Percentiles rank a stretch among this genome's conserved stretches.
phyloP scores from a whole-genome alignment of 2,888 invertebrate species.

The Leucoma salicis region DNA sequence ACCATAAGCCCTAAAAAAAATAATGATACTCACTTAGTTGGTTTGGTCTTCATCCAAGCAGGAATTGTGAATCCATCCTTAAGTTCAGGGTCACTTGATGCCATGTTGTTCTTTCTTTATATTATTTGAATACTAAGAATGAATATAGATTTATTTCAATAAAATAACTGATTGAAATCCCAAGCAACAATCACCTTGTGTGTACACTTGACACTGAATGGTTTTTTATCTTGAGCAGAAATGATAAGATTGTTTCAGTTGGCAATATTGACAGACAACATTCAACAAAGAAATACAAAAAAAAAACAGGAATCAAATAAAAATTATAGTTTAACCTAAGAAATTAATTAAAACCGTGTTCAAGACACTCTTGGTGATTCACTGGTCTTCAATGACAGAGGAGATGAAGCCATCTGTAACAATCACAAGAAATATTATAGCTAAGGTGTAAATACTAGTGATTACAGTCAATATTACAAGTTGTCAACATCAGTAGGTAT shows the following conservation, averaged over 20 bases:
- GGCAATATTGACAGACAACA: slow-evolving; percentile 46
- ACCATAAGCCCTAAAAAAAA: no score
- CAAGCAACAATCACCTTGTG: slow-evolving; percentile 39
- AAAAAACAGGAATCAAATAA: slow-evolving; percentile 19
- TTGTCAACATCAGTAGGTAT: no score
- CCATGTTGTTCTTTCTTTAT: slow-evolving; percentile 49
- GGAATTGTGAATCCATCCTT: slow-evolving; percentile 85
- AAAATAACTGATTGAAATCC: slow-evolving; percentile 18
- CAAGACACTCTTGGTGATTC: slow-evolving; percentile 68
- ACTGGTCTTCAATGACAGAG: slow-evolving; percentile 55
- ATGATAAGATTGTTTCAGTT: slow-evolving; percentile 68
- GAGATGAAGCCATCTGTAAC: slow-evolving; percentile 68
- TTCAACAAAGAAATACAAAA: slow-evolving; percentile 28
- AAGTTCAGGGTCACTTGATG: slow-evolving; percentile 81
- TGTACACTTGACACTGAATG: slow-evolving; percentile 47
- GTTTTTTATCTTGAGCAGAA: slow-evolving; percentile 72
- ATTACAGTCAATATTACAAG: no score
- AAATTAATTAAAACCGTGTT: slow-evolving; percentile 36
- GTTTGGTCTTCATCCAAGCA: slow-evolving; percentile 88
- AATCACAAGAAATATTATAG: slow-evolving; percentile 23
- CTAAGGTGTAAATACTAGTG: no score
- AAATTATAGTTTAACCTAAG: slow-evolving; percentile 30
- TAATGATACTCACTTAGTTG: slow-evolving; percentile 68
- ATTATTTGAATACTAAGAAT: slow-evolving; percentile 5
- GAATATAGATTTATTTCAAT: slow-evolving; percentile 13